These are phyloP conservation scores for Troglohyphantes excavatus DNA, from an alignment of 2,888 invertebrate species.

Conservation along the genomic window DNA sequence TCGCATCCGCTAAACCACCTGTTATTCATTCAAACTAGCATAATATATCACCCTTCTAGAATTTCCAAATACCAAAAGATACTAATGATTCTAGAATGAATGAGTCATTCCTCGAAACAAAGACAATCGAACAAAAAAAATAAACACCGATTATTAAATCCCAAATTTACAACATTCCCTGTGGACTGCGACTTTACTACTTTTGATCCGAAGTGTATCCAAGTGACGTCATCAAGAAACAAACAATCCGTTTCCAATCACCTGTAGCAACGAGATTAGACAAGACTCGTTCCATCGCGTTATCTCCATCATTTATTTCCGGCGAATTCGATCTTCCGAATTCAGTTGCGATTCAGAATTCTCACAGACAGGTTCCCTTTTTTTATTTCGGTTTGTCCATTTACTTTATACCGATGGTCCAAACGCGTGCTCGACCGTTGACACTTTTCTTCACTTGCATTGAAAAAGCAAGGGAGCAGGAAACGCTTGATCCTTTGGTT, in stretches of 20 bases:
- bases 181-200: background rate
- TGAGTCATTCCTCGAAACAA: background rate
- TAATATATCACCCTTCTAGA: background rate
- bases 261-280: conserved; percentile 36
- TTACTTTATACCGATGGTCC: conserved; percentile 67
- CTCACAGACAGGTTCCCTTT: background rate
- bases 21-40: background rate
- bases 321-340: background rate
- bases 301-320: background rate
- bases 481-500: conserved; percentile 62
- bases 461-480: conserved; percentile 76
- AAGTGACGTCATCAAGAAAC: conserved; percentile 28
- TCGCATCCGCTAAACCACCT: background rate
- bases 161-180: background rate
- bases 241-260: conserved; percentile 5
- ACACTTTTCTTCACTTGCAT: conserved; percentile 43
- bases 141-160: background rate
- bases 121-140: background rate
- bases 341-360: conserved; percentile 11
- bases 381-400: background rate
- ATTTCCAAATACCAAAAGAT: background rate
- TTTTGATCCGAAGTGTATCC: background rate
- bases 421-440: conserved; percentile 43
- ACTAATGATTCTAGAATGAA: background rate
- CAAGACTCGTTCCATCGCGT: background rate